Percentiles rank a stretch among this genome's conserved stretches.
Conservation (phyloP, 2,113 vertebrate genomes). For the Porphyrio hochstetteri region DNA sequence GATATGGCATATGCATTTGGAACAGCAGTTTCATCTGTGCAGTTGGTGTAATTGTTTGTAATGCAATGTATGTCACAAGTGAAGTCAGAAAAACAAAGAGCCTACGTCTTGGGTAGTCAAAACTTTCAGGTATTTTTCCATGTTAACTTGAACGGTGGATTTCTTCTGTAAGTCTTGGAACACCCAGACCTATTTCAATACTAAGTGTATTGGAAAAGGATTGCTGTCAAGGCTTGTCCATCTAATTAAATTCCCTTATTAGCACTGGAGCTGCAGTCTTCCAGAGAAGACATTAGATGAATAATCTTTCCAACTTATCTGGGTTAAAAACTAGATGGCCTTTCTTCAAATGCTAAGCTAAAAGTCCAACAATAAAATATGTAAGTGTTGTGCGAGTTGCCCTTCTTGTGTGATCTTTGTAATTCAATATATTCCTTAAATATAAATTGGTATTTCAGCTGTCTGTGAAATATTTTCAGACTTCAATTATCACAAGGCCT, state of each 20-base stretch:
- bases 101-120: not conserved
- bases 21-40: not conserved
- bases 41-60: not conserved
- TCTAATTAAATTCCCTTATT: conserved; percentile 61
- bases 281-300: conserved; percentile 6
- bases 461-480: not conserved
- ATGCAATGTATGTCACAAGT: not conserved
- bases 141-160: not conserved
- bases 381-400: not conserved
- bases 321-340: not conserved
- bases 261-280: conserved; percentile 13
- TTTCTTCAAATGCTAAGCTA: not conserved
- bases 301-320: conserved; percentile 1
- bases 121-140: not conserved
- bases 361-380: not conserved
- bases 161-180: not conserved
- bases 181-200: conserved; percentile 38
- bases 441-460: not conserved
- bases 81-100: not conserved
- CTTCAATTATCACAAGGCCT: not conserved
- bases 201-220: conserved; percentile 46
- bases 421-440: conserved; percentile 18
- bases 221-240: conserved; percentile 53
- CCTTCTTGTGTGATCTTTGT: not conserved
- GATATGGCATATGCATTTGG: not conserved